Evolutionary conservation across 2,797 vertebrate species (phyloP).

Genomic region (Darevskia mixta): DNA sequence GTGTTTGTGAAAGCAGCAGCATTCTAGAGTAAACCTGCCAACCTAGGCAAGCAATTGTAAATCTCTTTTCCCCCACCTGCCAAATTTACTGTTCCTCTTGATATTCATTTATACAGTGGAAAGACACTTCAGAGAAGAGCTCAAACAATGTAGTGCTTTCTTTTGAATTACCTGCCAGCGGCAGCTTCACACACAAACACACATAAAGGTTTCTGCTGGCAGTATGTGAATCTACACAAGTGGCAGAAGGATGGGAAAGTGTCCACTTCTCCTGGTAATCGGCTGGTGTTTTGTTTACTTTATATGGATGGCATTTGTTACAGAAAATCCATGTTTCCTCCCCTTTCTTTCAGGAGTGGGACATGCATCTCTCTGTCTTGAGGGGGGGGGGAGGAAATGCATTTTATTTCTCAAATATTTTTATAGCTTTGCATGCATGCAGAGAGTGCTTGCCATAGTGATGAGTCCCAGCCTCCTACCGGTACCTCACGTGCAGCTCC

Average conservation of each 20-base stretch:
- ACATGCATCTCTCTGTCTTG: neutral
- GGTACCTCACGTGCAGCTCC: too few species aligned
- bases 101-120: constrained; percentile 15
- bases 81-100: neutral
- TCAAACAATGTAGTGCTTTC: neutral
- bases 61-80: neutral
- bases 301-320: neutral
- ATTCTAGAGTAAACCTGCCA: neutral
- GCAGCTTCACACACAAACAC: neutral
- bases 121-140: neutral
- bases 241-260: neutral
- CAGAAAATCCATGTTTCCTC: neutral
- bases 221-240: neutral
- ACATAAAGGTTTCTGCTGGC: neutral
- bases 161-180: neutral
- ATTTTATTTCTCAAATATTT: neutral
- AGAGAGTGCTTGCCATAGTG: neutral
- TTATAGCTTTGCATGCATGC: neutral
- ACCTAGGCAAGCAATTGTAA: neutral
- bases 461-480: too few species aligned
- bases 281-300: neutral
- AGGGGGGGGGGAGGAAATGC: neutral
- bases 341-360: neutral
- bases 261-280: neutral
- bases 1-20: neutral